A percentile compares a stretch with the other conserved stretches of the same genome.
phyloP scores from a whole-genome alignment of 1,140 invertebrate genomes.

The Scaptodrosophila lebanonensis region DNA sequence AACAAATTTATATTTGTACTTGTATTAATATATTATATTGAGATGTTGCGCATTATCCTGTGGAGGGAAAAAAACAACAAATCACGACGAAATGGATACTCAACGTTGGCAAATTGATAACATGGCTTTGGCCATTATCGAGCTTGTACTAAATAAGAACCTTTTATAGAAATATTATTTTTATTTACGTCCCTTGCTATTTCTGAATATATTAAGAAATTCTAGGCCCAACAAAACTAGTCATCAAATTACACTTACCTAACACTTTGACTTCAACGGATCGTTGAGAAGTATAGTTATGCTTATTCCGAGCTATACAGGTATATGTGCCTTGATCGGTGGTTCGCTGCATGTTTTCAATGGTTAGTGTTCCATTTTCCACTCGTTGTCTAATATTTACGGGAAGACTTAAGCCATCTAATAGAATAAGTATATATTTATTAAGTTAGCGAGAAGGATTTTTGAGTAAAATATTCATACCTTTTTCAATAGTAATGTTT shows the following conservation, averaged over 20 bases:
- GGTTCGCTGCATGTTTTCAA: constrained; percentile 82
- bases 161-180: no score
- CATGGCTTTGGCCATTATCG: no score
- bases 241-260: constrained; percentile 76
- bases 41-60: no score
- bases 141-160: no score
- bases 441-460: background rate
- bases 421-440: background rate
- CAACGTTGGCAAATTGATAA: no score
- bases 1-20: no score
- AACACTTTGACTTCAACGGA: constrained; percentile 80
- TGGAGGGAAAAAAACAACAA: no score
- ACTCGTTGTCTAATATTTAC: constrained; percentile 84
- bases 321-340: constrained; percentile 84
- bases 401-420: constrained; percentile 81
- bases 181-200: no score
- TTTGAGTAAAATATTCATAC: constrained; percentile 63
- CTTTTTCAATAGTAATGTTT: constrained; percentile 83
- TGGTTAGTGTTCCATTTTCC: constrained; percentile 82
- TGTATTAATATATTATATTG: no score
- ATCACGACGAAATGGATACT: no score
- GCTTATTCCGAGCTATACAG: constrained; percentile 82
- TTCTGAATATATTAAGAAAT: no score
- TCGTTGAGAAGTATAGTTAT: constrained; percentile 80
- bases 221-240: background rate